Conservation (phyloP, 2,113 vertebrate genomes). For the Mus musculus region DNA sequence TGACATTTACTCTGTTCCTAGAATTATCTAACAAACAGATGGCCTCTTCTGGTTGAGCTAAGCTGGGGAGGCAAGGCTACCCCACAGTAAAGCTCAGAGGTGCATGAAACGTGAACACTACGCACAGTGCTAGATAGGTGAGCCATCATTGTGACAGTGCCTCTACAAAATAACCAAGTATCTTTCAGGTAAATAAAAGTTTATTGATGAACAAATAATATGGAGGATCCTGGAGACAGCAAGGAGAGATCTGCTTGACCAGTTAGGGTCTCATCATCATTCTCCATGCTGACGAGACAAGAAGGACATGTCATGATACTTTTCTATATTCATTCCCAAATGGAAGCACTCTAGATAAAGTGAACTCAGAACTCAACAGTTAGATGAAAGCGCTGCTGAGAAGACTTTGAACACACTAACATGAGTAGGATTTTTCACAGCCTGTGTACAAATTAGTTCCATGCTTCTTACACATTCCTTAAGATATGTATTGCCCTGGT, state of each 20-base stretch:
- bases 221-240: neutral
- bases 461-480: neutral
- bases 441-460: neutral
- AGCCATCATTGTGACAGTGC: neutral
- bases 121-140: neutral
- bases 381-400: neutral
- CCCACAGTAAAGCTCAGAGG: neutral
- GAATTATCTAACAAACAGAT: neutral
- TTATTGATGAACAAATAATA: neutral
- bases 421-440: neutral
- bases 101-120: constrained; percentile 17
- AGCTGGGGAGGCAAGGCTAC: neutral
- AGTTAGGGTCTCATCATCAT: neutral
- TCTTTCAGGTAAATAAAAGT: neutral
- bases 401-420: neutral
- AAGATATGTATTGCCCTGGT: neutral
- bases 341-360: neutral
- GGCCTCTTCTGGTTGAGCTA: constrained; percentile 17
- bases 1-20: constrained; percentile 1
- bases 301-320: neutral
- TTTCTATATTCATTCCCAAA: neutral
- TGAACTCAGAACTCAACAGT: neutral
- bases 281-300: neutral
- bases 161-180: neutral
- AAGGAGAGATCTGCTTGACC: neutral